Percentiles rank a stretch among this genome's conserved stretches.
Conservation (phyloP, 2,113 vertebrate species). For the Spea bombifrons region DNA sequence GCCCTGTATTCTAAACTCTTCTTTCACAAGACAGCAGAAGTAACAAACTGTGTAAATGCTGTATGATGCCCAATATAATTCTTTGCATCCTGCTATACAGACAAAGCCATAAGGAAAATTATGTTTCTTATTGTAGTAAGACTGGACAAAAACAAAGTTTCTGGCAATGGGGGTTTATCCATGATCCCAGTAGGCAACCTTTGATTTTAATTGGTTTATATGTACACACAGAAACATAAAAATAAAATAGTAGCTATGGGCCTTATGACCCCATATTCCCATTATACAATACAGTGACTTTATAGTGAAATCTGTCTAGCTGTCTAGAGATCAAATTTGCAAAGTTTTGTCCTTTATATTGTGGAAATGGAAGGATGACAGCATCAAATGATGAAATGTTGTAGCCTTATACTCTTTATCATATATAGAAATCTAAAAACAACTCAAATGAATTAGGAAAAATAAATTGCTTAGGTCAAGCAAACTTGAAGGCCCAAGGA, state of each 20-base stretch:
- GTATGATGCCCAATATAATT: too few species aligned
- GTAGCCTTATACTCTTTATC: neutral
- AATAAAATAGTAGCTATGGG: neutral
- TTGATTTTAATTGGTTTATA: neutral
- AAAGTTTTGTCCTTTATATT: neutral
- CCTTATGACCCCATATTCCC: neutral
- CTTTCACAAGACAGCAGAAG: too few species aligned
- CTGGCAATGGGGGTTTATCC: neutral
- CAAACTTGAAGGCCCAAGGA: too few species aligned
- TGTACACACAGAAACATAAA: neutral
- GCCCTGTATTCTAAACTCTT: too few species aligned
- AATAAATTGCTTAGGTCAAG: too few species aligned
- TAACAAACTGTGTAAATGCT: too few species aligned
- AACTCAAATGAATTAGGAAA: too few species aligned
- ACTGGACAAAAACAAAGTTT: neutral
- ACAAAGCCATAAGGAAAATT: too few species aligned
- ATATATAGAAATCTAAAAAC: too few species aligned
- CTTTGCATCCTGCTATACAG: too few species aligned
- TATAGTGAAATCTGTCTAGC: neutral
- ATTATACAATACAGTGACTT: neutral
- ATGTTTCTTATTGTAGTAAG: too few species aligned
- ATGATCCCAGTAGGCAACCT: neutral
- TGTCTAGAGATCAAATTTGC: neutral
- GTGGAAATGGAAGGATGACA: neutral
- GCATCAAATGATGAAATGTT: neutral